These are phyloP conservation scores for Sinosuthora webbiana DNA, from an alignment of 2,113 vertebrate species.

Conservation along the genomic window DNA sequence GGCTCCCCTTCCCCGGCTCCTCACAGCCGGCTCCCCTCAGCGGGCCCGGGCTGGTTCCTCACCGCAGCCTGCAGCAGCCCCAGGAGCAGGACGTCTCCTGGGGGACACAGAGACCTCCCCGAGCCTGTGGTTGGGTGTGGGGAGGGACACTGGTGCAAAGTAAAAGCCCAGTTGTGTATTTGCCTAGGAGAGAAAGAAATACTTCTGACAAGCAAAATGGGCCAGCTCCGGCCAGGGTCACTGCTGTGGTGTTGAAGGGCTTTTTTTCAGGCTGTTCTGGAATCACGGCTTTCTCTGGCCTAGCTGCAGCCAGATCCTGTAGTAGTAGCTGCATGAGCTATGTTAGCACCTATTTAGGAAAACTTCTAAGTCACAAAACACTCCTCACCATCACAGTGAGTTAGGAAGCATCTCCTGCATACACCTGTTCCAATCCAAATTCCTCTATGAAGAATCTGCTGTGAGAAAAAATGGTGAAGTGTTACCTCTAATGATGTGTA, in stretches of 20 bases:
- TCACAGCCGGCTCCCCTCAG: neutral
- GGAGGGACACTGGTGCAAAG: neutral
- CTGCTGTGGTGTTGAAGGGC: neutral
- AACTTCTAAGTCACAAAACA: neutral
- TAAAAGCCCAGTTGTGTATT: neutral
- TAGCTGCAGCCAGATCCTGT: neutral
- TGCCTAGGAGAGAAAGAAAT: neutral
- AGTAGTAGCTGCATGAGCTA: neutral
- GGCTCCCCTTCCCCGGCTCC: neutral
- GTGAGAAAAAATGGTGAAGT: neutral
- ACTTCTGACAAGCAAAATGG: neutral
- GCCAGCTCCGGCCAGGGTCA: neutral
- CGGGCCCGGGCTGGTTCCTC: neutral
- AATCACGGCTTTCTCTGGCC: rapidly evolving
- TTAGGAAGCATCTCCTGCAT: neutral
- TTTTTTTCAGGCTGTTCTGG: neutral
- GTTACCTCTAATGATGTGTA: neutral
- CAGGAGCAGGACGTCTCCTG: neutral
- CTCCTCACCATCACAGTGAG: neutral
- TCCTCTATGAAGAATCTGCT: neutral
- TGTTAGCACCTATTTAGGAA: neutral
- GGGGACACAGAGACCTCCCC: neutral
- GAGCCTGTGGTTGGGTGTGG: neutral
- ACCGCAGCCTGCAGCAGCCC: neutral
- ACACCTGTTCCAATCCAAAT: neutral